Evolutionary conservation across 2,797 vertebrate species (phyloP).

Genomic region (Varecia variegata): DNA sequence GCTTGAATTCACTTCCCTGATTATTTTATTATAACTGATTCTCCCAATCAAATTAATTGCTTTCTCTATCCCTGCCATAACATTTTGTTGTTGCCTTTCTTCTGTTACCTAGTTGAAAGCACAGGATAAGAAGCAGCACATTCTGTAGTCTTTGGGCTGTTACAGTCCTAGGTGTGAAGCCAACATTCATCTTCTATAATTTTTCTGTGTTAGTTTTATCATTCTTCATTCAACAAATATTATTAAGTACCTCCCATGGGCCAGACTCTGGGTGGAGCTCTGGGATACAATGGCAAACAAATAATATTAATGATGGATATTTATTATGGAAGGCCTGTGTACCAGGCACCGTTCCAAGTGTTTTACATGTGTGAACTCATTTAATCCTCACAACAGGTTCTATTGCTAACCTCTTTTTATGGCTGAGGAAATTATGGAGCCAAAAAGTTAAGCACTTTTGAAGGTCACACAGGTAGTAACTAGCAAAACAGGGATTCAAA

Average conservation of each 20-base stretch:
- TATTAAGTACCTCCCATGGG: background rate
- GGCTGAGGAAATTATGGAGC: background rate
- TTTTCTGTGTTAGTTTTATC: background rate
- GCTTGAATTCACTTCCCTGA: background rate
- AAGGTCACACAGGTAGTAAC: background rate
- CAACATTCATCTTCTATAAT: background rate
- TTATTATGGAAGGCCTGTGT: background rate
- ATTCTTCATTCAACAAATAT: background rate
- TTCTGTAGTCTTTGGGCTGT: background rate
- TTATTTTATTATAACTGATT: background rate
- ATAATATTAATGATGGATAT: background rate
- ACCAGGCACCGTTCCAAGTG: background rate
- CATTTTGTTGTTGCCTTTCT: background rate
- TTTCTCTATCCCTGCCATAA: background rate
- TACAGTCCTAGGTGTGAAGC: background rate
- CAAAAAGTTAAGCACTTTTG: background rate
- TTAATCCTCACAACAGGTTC: background rate
- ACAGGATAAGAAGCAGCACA: background rate
- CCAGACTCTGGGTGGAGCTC: background rate
- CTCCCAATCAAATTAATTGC: background rate
- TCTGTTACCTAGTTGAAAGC: background rate
- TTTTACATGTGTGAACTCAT: background rate
- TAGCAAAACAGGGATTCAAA: background rate
- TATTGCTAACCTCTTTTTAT: background rate
- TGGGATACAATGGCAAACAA: background rate